phyloP scores from a whole-genome alignment of 2,113 vertebrate genomes.

The Hydrochoerus hydrochaeris region DNA sequence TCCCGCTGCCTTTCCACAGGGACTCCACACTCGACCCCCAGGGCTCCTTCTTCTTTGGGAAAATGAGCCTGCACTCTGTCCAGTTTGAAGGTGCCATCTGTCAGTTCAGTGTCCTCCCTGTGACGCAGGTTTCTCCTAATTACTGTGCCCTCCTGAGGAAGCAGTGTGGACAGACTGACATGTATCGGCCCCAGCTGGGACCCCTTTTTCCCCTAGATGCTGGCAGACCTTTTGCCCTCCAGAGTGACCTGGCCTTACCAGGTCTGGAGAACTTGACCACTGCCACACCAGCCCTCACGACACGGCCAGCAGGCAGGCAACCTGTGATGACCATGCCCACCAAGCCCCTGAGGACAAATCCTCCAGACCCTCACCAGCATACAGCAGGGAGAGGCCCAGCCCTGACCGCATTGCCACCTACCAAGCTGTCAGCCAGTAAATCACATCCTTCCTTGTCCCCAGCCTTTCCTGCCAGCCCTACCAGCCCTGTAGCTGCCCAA shows the following conservation, averaged over 20 bases:
- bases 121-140: constrained; percentile 95
- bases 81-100: constrained; percentile 98
- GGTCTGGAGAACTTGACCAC: constrained; percentile 86
- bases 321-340: neutral
- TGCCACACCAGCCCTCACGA: constrained; percentile 33
- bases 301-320: constrained; percentile 46
- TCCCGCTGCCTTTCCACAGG: constrained; percentile 91
- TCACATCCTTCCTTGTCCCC: neutral
- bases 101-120: constrained; percentile 97
- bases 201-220: constrained; percentile 88
- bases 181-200: constrained; percentile 88
- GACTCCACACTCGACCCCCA: constrained; percentile 90
- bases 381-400: neutral
- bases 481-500: constrained; percentile 18
- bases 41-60: constrained; percentile 95
- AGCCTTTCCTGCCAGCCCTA: constrained; percentile 24
- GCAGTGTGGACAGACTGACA: constrained; percentile 95
- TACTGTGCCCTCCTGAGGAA: constrained; percentile 98
- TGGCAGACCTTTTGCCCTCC: constrained; percentile 83
- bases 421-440: neutral
- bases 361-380: neutral
- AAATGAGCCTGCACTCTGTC: constrained; percentile 91
- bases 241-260: neutral
- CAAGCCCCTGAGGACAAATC: constrained; percentile 45
- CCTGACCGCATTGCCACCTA: neutral